Evolutionary conservation across 2,888 invertebrate genomes (phyloP).

Genomic region (Trichopria drosophilae): DNA sequence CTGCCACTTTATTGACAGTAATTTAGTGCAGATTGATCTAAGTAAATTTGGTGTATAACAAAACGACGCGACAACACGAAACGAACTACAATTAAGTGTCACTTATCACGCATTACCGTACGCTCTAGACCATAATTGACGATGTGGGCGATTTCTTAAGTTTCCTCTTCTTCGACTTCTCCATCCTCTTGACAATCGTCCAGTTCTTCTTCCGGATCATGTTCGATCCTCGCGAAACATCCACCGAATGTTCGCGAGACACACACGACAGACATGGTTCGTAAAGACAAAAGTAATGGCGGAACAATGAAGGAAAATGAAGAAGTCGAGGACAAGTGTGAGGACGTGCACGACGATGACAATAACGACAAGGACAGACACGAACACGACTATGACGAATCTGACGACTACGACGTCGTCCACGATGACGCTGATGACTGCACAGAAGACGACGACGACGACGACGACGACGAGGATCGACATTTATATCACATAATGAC

Average conservation of each 20-base stretch:
- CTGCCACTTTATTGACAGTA: too few species aligned
- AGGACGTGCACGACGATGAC: not conserved
- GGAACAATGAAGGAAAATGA: not conserved
- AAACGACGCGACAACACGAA: too few species aligned
- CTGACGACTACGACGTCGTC: slow-evolving; percentile 19
- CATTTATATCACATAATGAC: slow-evolving; percentile 24
- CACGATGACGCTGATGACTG: slow-evolving; percentile 8
- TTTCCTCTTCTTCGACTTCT: slow-evolving; percentile 3
- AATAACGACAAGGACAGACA: not conserved
- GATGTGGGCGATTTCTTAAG: too few species aligned
- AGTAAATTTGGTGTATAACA: too few species aligned
- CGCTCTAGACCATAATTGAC: too few species aligned
- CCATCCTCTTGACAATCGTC: slow-evolving; percentile 1
- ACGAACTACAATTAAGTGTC: too few species aligned
- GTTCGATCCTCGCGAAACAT: not conserved
- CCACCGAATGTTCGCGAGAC: too few species aligned
- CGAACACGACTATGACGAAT: slow-evolving; percentile 6
- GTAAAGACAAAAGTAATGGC: too few species aligned
- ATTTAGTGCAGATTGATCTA: too few species aligned
- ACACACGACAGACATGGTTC: too few species aligned
- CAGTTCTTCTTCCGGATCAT: not conserved
- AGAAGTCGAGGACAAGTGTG: slow-evolving; percentile 20
- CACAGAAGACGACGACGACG: slow-evolving; percentile 7
- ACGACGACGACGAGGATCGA: slow-evolving; percentile 7
- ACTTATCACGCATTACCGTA: too few species aligned